Base-by-base conservation (phyloP, 2,888 invertebrate genomes). In the Nomada goodeniana region DNA sequence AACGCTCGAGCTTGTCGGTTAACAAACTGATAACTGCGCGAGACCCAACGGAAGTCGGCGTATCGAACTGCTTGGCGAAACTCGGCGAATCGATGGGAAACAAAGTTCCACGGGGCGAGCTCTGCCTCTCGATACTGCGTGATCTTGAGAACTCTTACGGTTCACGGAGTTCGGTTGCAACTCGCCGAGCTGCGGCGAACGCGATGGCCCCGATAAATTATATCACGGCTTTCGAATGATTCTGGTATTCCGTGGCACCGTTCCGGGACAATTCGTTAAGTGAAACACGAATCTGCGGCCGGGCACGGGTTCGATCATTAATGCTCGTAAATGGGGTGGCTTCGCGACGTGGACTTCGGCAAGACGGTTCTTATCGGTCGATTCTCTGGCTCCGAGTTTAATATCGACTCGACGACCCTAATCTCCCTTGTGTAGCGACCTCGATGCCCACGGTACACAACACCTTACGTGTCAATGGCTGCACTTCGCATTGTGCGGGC, bases 21-120 rank as follows among this genome's bases (percentile, higher is more conserved):
- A 83, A 81, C 79, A 70, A 85, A 87, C 83, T 83, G 87, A 87
- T 85, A 87, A 76, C 78, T 67, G 64, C 67, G 44, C 53, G 72
- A 83, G 64, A 47, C 74, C 53, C 60, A 57, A 80, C 74, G 86
- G 77, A 83, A 86, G 73, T 69, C 64, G 63, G 72, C 73, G 64
- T 83, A 83, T 84, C 79, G 80, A 83, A 68, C 70, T 71, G 70
- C 67, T 26, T 26, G 83, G 70, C 76, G 79, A 77, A 87, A 86
- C 83, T 86, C 64, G 18, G 29, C 0, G 59, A 80, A 81, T 63
- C 70, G 76, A 63, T 44, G 64, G n/a, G 59, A 15, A 50, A 70
- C 67, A 44, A 75, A 86, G 76, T 84, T 80, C 57, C 15, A 18
- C 11, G 23, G 13, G 23, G 60, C 13, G 29, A 61, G 65, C 26